These are phyloP conservation scores for Atlantisia rogersi DNA, from an alignment of 2,113 vertebrate genomes.

Conservation along the genomic window DNA sequence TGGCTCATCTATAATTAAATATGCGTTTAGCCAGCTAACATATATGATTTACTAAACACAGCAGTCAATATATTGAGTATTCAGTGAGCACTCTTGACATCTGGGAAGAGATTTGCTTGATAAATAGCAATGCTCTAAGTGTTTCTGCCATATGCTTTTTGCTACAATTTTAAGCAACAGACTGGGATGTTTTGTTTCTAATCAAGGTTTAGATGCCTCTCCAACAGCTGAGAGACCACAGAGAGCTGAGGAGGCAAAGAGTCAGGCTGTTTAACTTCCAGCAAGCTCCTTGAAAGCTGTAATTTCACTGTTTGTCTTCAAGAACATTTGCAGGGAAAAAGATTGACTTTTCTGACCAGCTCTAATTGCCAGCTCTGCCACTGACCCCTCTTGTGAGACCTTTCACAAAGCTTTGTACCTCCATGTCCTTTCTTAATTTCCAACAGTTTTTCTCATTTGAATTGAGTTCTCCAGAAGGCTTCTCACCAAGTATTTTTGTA, in stretches of 20 bases:
- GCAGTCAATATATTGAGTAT: not conserved
- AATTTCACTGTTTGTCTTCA: conserved; percentile 4
- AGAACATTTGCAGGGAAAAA: not conserved
- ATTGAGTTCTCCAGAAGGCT: not conserved
- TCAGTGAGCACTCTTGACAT: not conserved
- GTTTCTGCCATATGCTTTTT: not conserved
- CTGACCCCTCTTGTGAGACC: not conserved
- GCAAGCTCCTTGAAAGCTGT: not conserved
- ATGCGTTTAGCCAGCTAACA: not conserved
- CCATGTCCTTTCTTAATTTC: not conserved
- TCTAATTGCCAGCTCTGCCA: not conserved
- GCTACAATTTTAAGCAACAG: not conserved
- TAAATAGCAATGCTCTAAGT: rapidly evolving
- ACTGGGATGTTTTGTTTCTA: not conserved
- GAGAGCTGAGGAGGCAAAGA: not conserved
- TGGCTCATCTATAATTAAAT: not conserved
- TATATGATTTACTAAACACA: not conserved
- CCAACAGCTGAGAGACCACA: not conserved
- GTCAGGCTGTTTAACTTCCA: not conserved
- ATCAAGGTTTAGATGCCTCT: not conserved
- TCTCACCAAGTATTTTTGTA: not conserved
- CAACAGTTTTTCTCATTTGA: not conserved
- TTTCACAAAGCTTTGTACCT: not conserved
- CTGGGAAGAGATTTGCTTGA: not conserved
- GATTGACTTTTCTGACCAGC: not conserved